Conservation (phyloP, 2,888 invertebrate genomes). For the Drosophila buzzatii region DNA sequence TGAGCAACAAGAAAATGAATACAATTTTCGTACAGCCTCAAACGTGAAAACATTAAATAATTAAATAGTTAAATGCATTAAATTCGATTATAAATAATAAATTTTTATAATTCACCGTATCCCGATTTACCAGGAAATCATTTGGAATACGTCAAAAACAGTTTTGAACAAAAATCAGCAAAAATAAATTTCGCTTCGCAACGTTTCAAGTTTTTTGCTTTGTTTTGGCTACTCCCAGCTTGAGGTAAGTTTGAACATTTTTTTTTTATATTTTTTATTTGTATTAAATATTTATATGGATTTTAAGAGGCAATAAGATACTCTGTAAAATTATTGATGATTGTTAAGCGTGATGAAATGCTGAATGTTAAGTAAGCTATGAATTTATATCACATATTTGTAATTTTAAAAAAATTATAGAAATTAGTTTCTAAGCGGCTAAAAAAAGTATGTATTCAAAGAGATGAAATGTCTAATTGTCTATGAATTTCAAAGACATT, state of each 20-base stretch:
- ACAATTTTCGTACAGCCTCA: conserved; percentile 28
- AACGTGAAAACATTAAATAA: conserved; percentile 40
- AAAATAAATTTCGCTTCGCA: conserved; percentile 2
- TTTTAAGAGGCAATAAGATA: not conserved
- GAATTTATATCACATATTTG: not conserved
- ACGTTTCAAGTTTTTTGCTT: not conserved
- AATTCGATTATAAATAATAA: conserved; percentile 41
- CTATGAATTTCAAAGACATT: no score
- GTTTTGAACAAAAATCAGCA: conserved; percentile 3
- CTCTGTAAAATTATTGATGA: not conserved
- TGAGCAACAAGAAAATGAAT: conserved; percentile 34
- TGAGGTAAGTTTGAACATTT: conserved; percentile 17
- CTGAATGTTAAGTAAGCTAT: not conserved
- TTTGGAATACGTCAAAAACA: conserved; percentile 35
- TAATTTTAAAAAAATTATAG: no score
- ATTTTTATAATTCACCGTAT: conserved; percentile 35
- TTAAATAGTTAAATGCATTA: conserved; percentile 37
- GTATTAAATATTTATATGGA: not conserved
- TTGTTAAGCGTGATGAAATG: not conserved
- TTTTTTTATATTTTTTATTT: not conserved
- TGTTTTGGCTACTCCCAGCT: conserved; percentile 13
- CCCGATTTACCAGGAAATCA: conserved; percentile 43
- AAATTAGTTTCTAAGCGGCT: no score
- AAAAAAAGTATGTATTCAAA: no score
- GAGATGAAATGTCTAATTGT: no score